Base-by-base conservation (phyloP, 2,888 invertebrate species). In the Oligia fasciuncula region DNA sequence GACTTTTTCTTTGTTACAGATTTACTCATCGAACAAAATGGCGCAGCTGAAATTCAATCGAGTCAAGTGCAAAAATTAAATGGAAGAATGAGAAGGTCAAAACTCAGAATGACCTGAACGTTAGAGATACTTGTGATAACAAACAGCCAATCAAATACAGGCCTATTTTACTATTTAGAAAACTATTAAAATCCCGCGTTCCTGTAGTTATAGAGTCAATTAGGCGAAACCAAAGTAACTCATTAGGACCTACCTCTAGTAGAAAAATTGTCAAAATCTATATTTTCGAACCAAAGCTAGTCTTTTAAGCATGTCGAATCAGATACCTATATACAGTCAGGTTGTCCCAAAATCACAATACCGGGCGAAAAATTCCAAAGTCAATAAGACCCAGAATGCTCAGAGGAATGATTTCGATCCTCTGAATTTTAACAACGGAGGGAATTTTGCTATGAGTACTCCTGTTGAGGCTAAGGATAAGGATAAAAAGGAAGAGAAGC, bases 371-470 rank as follows among this genome's bases (percentile, higher is more conserved):
- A 95, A 91, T 73, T 88, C 86, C 19, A 90, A 76, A 87, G 91
- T 76, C 83, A 91, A 65, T 29, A 93, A 93, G 70, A 93, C 92
- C 43, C 80, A 93, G 17, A 88, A 86, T 67, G 1, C 74, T 1
- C 87, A 92, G 0, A 97, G 97, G 91, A 86, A 97, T 81, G 91
- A 98, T 95, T 93, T 98, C 90, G 96, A 98, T 96, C 94, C 98
- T 89, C 92, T 98, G 96, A 89, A 98, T 97, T 90, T 97, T 96
- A 91, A 98, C 95, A 95, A 96, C 88, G 96, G 97, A 2, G 97
- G 97, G 0, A 97, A 97, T 71, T 97, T 97, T 90, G 94, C 77
- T 3, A 79, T 89, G 92, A 95, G 83, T 71, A 86, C 90, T 51
- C 88, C 89, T 4, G 80, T 75, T 83, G 90, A 90, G 35, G 92